phyloP scores from a whole-genome alignment of 2,113 vertebrate genomes.

The Solea solea region DNA sequence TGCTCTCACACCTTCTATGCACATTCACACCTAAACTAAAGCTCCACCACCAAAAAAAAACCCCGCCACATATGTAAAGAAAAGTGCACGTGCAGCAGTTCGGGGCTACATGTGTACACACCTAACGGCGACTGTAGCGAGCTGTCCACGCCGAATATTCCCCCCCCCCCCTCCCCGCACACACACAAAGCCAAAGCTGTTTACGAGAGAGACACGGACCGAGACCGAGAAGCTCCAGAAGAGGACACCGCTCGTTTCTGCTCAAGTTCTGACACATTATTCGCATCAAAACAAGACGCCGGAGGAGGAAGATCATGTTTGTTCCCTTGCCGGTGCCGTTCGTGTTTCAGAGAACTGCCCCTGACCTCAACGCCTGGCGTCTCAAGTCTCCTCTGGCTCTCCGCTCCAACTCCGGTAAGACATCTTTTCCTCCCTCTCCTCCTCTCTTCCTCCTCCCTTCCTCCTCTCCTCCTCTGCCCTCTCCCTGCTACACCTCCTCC shows the following conservation, averaged over 20 bases:
- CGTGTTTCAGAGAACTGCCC: conserved; percentile 87
- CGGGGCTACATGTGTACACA: conserved; percentile 66
- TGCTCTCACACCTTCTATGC: conserved; percentile 73
- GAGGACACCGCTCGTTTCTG: conserved; percentile 61
- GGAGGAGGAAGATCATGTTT: conserved; percentile 82
- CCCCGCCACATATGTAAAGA: conserved; percentile 65
- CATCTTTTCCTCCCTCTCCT: conserved; percentile 7
- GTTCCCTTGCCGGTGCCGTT: conserved; percentile 84
- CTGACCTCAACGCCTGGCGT: conserved; percentile 87
- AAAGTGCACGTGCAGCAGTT: conserved; percentile 54
- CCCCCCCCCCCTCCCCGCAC: conserved; percentile 22
- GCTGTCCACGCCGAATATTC: conserved; percentile 68
- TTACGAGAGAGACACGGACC: conserved; percentile 57
- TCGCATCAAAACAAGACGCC: conserved; percentile 70
- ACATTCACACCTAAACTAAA: conserved; percentile 71
- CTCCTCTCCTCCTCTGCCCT: conserved; percentile 3
- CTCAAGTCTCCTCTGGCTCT: conserved; percentile 86
- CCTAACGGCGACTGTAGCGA: conserved; percentile 66
- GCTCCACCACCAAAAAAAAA: conserved; percentile 45
- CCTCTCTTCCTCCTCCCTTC: not conserved
- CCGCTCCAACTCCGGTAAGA: conserved; percentile 87
- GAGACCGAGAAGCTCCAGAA: conserved; percentile 62
- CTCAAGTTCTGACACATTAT: conserved; percentile 61
- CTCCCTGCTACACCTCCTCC: conserved; percentile 55
- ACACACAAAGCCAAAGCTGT: conserved; percentile 38